Evolutionary conservation across 2,113 vertebrate species (phyloP).

Genomic region (Toxostoma redivivum): DNA sequence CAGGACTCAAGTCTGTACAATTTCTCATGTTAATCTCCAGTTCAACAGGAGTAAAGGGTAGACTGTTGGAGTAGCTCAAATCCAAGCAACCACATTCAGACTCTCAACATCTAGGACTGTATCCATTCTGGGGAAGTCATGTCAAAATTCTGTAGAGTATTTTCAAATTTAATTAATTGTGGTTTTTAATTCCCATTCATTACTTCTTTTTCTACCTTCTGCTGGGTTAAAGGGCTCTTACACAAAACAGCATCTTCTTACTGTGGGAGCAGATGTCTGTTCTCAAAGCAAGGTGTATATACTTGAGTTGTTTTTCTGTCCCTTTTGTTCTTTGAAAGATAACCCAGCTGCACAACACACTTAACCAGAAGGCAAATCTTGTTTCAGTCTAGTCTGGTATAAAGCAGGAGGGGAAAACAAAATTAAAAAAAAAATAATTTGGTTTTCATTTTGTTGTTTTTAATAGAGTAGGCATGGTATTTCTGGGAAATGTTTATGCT

Average conservation of each 20-base stretch:
- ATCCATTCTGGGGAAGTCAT: not conserved
- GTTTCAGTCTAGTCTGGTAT: not conserved
- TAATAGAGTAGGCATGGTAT: not conserved
- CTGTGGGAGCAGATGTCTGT: not conserved
- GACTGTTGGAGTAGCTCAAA: not conserved
- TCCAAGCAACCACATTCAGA: not conserved
- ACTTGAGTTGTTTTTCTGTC: not conserved
- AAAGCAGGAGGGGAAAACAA: not conserved
- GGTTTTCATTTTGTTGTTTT: not conserved
- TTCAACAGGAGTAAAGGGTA: not conserved
- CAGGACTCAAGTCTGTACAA: not conserved
- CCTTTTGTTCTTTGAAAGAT: not conserved
- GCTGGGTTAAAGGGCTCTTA: not conserved
- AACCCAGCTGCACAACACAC: not conserved
- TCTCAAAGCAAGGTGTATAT: not conserved
- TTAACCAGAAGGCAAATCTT: not conserved
- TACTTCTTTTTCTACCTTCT: not conserved
- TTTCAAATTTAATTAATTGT: not conserved
- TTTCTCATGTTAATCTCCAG: not conserved
- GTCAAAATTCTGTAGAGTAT: not conserved
- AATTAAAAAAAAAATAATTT: not conserved
- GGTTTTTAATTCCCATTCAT: not conserved
- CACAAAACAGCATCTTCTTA: not conserved
- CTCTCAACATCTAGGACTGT: not conserved
- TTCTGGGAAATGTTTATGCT: conserved; percentile 20